phyloP scores from a whole-genome alignment of 2,113 vertebrate genomes.

The Carlito syrichta region DNA sequence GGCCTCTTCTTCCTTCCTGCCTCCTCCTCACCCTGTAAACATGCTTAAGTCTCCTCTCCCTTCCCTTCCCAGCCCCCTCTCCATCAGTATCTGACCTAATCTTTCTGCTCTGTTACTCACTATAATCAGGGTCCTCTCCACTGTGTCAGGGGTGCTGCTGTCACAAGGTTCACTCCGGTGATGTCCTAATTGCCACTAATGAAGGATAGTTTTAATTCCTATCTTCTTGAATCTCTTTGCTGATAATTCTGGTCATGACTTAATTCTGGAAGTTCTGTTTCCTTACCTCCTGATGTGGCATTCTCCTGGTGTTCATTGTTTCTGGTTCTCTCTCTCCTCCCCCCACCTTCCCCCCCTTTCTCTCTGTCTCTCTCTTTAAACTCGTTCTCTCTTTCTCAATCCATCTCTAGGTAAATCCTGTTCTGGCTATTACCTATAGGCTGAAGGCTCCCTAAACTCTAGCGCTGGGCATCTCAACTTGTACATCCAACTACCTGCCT shows the following conservation, averaged over 20 bases:
- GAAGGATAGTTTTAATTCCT: background rate
- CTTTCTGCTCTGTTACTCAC: background rate
- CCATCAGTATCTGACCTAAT: background rate
- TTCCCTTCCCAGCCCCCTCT: background rate
- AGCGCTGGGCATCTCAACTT: background rate
- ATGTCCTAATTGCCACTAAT: background rate
- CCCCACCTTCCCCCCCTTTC: background rate
- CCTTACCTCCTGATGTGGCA: background rate
- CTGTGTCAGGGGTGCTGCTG: rapidly evolving
- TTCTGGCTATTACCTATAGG: no score
- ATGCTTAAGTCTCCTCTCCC: background rate
- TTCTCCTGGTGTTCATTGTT: background rate
- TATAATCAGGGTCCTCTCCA: background rate
- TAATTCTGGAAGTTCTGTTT: background rate
- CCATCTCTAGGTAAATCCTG: background rate
- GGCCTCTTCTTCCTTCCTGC: background rate
- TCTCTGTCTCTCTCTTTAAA: background rate
- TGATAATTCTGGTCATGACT: background rate
- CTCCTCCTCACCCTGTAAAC: background rate
- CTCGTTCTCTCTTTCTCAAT: background rate
- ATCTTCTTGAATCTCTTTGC: background rate
- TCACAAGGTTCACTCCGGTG: rapidly evolving
- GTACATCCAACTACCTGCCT: background rate
- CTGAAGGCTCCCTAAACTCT: background rate
- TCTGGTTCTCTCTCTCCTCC: no score